phyloP scores from a whole-genome alignment of 1,140 invertebrate genomes.

The Drosophila sproati region DNA sequence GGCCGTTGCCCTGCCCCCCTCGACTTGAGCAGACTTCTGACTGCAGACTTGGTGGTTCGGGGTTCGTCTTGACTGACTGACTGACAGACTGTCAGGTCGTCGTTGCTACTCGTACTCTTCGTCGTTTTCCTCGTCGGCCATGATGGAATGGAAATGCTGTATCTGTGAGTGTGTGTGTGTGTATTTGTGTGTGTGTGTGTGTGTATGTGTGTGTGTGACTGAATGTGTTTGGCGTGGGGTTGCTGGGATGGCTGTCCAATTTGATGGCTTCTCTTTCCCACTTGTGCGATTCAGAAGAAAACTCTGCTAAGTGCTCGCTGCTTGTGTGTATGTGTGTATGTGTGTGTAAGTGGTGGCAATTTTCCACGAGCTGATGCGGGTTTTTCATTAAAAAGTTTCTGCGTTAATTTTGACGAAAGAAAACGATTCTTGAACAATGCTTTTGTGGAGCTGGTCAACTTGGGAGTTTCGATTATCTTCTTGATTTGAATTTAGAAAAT shows the following conservation, averaged over 20 bases:
- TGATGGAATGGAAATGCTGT: slow-evolving; percentile 68
- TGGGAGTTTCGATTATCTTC: slow-evolving; percentile 58
- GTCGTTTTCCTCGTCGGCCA: slow-evolving; percentile 62
- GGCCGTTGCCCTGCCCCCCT: slow-evolving; percentile 64
- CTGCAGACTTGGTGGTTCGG: slow-evolving; percentile 9
- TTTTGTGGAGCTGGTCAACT: slow-evolving; percentile 31
- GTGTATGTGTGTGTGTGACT: slow-evolving; percentile 30
- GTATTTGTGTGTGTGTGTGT: slow-evolving; percentile 36
- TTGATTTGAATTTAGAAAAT: slow-evolving; percentile 21
- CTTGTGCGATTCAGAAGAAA: slow-evolving; percentile 37
- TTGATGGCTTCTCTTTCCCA: slow-evolving; percentile 47
- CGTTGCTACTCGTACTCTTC: slow-evolving; percentile 39
- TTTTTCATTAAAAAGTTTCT: slow-evolving; percentile 81
- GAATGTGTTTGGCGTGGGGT: slow-evolving; percentile 22
- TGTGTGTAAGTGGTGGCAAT: slow-evolving; percentile 28
- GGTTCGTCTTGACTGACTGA: slow-evolving; percentile 57
- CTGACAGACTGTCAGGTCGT: slow-evolving; percentile 70
- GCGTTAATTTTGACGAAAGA: slow-evolving; percentile 74
- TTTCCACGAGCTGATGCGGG: slow-evolving; percentile 58
- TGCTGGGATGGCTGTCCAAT: slow-evolving; percentile 28
- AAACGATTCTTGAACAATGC: slow-evolving; percentile 55
- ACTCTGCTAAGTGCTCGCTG: slow-evolving; percentile 47
- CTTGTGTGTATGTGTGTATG: slow-evolving; percentile 19
- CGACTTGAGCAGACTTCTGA: no score
- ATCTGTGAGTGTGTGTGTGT: slow-evolving; percentile 28